Percentiles rank a stretch among this genome's conserved stretches.
Conservation (phyloP, 2,797 vertebrate species). For the Pipistrellus pygmaeus region DNA sequence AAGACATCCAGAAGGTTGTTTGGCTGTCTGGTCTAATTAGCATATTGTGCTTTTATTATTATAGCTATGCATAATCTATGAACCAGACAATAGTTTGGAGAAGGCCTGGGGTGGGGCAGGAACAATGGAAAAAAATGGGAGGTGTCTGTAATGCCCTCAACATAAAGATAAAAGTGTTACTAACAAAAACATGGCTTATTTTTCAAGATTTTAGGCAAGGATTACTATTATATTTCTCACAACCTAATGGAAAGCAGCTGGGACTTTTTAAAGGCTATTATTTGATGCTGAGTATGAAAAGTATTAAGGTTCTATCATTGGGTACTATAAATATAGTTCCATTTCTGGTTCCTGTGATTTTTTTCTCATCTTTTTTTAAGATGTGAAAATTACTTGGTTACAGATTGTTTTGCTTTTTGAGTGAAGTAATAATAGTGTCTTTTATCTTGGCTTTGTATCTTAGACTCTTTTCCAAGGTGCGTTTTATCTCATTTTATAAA, state of each 20-base stretch:
- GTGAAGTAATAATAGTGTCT: slow-evolving; percentile 24
- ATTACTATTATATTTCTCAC: not conserved
- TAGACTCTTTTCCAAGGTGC: not conserved
- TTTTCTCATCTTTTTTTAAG: slow-evolving; percentile 46
- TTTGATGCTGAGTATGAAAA: not conserved
- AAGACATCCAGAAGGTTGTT: too few relatives aligned
- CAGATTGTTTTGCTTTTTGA: not conserved
- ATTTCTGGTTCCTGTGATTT: not conserved
- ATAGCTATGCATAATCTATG: not conserved
- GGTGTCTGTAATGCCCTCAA: not conserved
- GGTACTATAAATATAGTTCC: not conserved
- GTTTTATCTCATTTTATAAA: slow-evolving; percentile 46
- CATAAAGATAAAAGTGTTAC: not conserved
- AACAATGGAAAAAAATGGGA: not conserved
- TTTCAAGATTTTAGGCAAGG: not conserved
- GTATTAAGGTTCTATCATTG: not conserved
- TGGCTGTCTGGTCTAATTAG: too few relatives aligned
- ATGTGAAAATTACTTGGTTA: not conserved
- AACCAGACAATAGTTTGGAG: not conserved
- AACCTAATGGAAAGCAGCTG: not conserved
- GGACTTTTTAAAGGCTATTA: not conserved
- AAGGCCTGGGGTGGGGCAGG: not conserved
- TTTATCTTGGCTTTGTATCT: slow-evolving; percentile 47
- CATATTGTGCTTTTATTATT: too few relatives aligned
- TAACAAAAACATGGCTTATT: not conserved